These are phyloP conservation scores for Agrilus mali DNA, from an alignment of 2,888 invertebrate genomes.

Conservation along the genomic window DNA sequence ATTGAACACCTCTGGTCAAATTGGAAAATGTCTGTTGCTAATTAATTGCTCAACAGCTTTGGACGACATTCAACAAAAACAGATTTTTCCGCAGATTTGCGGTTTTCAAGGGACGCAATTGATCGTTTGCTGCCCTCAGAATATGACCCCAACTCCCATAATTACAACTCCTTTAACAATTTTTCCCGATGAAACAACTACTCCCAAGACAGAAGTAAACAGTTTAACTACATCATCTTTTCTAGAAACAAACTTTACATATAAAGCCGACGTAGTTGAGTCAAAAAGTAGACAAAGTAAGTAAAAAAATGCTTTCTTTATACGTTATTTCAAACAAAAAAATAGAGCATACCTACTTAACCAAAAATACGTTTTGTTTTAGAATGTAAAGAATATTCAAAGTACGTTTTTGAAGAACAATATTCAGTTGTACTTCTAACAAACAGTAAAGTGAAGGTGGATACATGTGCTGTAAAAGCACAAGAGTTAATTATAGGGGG, in stretches of 20 bases:
- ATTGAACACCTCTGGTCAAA: slow-evolving; percentile 2
- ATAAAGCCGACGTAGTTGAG: slow-evolving; percentile 4
- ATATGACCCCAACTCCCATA: background rate
- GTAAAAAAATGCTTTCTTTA: background rate
- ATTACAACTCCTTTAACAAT: background rate
- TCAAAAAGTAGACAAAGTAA: slow-evolving; percentile 15
- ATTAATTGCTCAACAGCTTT: slow-evolving; percentile 17
- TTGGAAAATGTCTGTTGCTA: slow-evolving; percentile 18
- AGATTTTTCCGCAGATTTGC: slow-evolving; percentile 5
- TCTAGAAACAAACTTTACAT: background rate
- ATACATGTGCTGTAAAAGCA: slow-evolving; percentile 31
- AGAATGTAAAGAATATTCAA: slow-evolving; percentile 36
- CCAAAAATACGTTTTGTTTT: slow-evolving; percentile 9
- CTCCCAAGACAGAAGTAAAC: background rate
- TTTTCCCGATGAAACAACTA: slow-evolving; percentile 1
- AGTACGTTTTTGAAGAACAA: slow-evolving; percentile 27
- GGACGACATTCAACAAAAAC: slow-evolving; percentile 9
- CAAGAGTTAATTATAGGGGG: slow-evolving; percentile 36
- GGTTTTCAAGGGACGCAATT: slow-evolving; percentile 1
- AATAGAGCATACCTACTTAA: background rate
- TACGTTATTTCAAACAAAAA: background rate
- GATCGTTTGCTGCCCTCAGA: slow-evolving; percentile 7
- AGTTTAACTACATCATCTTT: background rate
- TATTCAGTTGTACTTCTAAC: slow-evolving; percentile 22
- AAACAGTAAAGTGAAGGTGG: slow-evolving; percentile 16